Percentiles rank a stretch among this genome's conserved stretches.
These are phyloP conservation scores for Recurvirostra avosetta DNA, from an alignment of 2,113 vertebrate genomes.

Conservation along the genomic window DNA sequence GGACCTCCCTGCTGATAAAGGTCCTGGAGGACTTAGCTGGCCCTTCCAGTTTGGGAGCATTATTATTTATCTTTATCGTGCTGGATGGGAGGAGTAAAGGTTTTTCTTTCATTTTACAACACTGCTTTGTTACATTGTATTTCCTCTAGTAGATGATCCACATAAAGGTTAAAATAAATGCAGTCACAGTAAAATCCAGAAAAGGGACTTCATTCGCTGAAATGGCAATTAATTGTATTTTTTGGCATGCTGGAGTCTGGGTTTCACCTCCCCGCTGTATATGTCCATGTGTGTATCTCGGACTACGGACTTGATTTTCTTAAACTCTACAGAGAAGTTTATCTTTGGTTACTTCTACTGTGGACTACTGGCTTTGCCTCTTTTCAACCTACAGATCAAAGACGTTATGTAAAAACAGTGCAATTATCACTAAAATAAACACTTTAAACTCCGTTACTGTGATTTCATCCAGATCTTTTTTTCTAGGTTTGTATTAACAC, in stretches of 20 bases:
- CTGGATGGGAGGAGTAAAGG: neutral
- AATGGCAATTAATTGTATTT: neutral
- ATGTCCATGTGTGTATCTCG: neutral
- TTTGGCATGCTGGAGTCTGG: neutral
- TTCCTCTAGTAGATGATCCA: neutral
- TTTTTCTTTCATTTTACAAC: neutral
- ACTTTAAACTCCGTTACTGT: conserved; percentile 14
- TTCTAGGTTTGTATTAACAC: conserved; percentile 5
- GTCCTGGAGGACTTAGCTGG: neutral
- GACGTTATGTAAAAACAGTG: neutral
- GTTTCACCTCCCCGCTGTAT: neutral
- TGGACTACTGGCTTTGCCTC: conserved; percentile 38
- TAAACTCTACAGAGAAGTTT: neutral
- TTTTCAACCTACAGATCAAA: conserved; percentile 50
- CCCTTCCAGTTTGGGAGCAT: neutral
- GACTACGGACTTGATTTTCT: neutral
- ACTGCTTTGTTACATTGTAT: neutral
- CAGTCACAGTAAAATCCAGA: neutral
- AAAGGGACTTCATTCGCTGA: neutral
- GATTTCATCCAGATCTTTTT: conserved; percentile 38
- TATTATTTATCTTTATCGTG: neutral
- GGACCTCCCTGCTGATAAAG: neutral
- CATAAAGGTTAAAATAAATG: neutral
- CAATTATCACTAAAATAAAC: conserved; percentile 51
- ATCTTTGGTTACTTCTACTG: conserved; percentile 10